Conservation (phyloP, 2,888 invertebrate species). For the Drosophila kanekoi region DNA sequence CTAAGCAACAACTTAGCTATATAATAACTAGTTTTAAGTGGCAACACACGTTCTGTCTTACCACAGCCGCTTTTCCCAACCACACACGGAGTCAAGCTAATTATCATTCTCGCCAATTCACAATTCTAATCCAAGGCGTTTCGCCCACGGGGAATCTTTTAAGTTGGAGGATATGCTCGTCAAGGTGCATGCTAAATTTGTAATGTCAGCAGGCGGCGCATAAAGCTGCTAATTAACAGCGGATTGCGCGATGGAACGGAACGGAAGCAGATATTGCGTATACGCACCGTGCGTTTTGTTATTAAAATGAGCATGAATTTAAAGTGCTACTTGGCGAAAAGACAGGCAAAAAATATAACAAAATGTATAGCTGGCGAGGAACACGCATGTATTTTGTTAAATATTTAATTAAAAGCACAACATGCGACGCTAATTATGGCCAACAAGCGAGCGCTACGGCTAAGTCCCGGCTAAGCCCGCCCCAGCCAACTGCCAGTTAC, state of each 20-base stretch:
- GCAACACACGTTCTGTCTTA: too few species aligned
- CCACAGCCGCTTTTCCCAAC: too few species aligned
- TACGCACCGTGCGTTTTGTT: constrained; percentile 55
- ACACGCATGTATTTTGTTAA: constrained; percentile 47
- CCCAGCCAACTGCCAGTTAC: constrained; percentile 24
- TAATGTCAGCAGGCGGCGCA: constrained; percentile 18
- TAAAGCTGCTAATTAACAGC: constrained; percentile 42
- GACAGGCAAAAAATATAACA: neutral
- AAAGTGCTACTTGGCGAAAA: constrained; percentile 53
- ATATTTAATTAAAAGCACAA: constrained; percentile 67
- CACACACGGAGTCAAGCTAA: too few species aligned
- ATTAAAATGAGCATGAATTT: constrained; percentile 70
- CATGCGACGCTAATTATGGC: constrained; percentile 53
- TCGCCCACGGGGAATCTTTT: constrained; percentile 3
- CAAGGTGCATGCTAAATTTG: constrained; percentile 17
- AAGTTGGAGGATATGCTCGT: too few species aligned
- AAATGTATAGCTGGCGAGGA: neutral
- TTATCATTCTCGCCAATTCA: too few species aligned
- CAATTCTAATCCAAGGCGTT: neutral
- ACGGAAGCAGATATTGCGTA: constrained; percentile 46
- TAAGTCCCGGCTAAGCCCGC: constrained; percentile 6
- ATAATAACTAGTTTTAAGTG: too few species aligned
- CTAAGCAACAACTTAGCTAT: too few species aligned
- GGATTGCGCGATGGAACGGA: constrained; percentile 35
- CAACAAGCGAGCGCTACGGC: constrained; percentile 5